phyloP scores from a whole-genome alignment of 2,888 invertebrate species.

The Zonitis immaculata region DNA sequence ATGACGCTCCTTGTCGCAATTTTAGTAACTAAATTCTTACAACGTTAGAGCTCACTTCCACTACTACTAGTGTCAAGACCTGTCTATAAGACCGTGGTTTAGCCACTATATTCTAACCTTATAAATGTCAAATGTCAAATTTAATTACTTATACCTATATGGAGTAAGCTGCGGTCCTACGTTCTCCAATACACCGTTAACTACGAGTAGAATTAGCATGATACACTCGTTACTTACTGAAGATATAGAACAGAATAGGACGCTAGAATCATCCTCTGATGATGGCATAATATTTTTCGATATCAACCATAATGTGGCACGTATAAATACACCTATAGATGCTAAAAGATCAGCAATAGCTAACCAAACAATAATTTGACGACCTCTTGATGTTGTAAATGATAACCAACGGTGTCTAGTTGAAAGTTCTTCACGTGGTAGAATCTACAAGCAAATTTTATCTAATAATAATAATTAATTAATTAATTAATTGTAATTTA shows the following conservation, averaged over 20 bases:
- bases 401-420: slow-evolving; percentile 55
- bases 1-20: too few species aligned
- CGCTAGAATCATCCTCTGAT: slow-evolving; percentile 61
- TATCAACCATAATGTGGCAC: slow-evolving; percentile 66
- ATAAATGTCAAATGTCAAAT: too few species aligned
- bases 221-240: slow-evolving; percentile 55
- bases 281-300: slow-evolving; percentile 64
- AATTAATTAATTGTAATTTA: slow-evolving; percentile 37
- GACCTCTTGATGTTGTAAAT: slow-evolving; percentile 59
- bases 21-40: too few species aligned
- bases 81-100: too few species aligned
- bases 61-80: too few species aligned
- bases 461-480: not conserved
- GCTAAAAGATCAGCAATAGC: slow-evolving; percentile 75
- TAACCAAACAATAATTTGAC: slow-evolving; percentile 71
- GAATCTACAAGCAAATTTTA: slow-evolving; percentile 50
- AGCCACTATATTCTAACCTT: too few species aligned
- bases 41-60: too few species aligned
- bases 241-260: slow-evolving; percentile 66
- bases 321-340: slow-evolving; percentile 68
- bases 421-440: slow-evolving; percentile 56
- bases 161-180: too few species aligned
- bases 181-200: too few species aligned
- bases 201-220: too few species aligned
- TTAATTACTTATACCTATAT: too few species aligned